These are phyloP conservation scores for Caenorhabditis latens DNA, from an alignment of 1,140 invertebrate species.

Conservation along the genomic window DNA sequence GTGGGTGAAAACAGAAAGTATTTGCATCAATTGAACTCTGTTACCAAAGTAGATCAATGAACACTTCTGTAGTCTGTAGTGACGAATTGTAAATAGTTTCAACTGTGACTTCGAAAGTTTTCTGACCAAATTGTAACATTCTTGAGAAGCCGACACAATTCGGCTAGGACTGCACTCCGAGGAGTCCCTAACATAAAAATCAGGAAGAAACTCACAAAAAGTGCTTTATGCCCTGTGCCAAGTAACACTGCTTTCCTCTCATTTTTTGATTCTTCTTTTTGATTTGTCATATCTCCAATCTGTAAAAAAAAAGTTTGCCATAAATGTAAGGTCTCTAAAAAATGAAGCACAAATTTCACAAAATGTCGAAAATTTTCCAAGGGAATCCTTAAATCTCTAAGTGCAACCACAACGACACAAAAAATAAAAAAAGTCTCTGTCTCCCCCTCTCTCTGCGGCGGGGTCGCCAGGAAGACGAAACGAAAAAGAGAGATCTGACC, in stretches of 20 bases:
- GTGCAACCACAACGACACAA: constrained; percentile 40
- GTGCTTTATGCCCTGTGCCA: constrained; percentile 5
- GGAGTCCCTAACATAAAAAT: no score
- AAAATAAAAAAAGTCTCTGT: neutral
- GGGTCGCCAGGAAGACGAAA: constrained; percentile 49
- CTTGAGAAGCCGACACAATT: no score
- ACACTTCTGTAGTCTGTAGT: constrained; percentile 29
- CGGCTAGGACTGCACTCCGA: no score
- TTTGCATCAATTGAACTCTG: constrained; percentile 37
- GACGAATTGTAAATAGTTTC: neutral
- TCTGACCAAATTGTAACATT: no score
- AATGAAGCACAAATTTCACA: no score
- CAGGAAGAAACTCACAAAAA: constrained; percentile 1
- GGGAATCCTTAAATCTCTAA: constrained; percentile 13
- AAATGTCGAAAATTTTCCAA: neutral
- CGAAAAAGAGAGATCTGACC: constrained; percentile 20
- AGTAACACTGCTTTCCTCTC: constrained; percentile 24
- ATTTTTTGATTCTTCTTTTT: constrained; percentile 11
- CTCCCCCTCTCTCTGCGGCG: neutral
- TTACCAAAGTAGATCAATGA: constrained; percentile 1
- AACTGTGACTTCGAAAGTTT: no score
- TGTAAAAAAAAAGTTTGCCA: neutral
- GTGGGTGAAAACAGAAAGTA: neutral
- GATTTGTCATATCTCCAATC: constrained; percentile 27
- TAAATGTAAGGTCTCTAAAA: neutral